Evolutionary conservation across 2,888 invertebrate genomes (phyloP).

Genomic region (Tigriopus californicus): DNA sequence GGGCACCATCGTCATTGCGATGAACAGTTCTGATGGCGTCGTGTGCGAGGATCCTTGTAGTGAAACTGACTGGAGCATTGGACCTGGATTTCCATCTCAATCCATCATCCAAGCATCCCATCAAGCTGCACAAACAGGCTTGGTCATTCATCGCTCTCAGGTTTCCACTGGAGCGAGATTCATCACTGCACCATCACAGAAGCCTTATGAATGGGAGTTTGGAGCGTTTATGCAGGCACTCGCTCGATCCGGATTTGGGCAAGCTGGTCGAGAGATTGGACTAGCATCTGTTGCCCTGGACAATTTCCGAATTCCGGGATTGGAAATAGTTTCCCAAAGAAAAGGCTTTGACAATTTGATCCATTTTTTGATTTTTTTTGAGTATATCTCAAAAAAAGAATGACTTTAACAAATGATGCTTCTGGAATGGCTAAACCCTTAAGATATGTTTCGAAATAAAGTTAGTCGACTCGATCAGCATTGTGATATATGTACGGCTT

Average conservation of each 20-base stretch:
- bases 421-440: too few relatives aligned
- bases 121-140: conserved; percentile 1
- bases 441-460: too few relatives aligned
- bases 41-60: background rate
- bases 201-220: conserved; percentile 3
- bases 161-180: background rate
- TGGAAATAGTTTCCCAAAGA: background rate
- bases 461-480: too few relatives aligned
- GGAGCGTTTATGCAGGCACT: background rate
- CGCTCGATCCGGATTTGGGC: background rate
- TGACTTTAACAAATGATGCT: too few relatives aligned
- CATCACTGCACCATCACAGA: background rate
- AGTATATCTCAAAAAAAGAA: background rate
- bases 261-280: background rate
- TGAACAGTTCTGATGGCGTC: background rate
- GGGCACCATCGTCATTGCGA: background rate
- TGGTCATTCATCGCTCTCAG: background rate
- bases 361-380: background rate
- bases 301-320: background rate
- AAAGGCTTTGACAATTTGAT: background rate
- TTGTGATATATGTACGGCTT: too few relatives aligned
- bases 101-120: background rate
- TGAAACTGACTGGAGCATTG: background rate
- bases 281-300: background rate
- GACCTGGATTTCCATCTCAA: background rate